phyloP scores from a whole-genome alignment of 2,113 vertebrate species.

The Thamnophis sirtalis region DNA sequence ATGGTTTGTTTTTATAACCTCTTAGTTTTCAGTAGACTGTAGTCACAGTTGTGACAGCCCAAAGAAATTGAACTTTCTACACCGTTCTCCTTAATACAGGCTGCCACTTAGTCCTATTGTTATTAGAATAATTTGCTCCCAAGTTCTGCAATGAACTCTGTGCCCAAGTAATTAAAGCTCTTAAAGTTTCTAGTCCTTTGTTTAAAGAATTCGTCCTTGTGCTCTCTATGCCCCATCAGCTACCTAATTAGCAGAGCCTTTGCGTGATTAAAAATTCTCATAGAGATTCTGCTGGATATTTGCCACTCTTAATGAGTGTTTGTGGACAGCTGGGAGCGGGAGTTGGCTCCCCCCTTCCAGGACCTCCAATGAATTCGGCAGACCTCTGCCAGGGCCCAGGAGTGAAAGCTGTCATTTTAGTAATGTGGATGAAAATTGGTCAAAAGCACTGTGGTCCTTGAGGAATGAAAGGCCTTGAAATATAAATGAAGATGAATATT shows the following conservation, averaged over 20 bases:
- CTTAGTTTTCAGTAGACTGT: slow-evolving; percentile 30
- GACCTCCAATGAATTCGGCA: slow-evolving; percentile 89
- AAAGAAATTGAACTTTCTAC: slow-evolving; percentile 85
- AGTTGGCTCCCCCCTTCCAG: slow-evolving; percentile 77
- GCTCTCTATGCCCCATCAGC: slow-evolving; percentile 99
- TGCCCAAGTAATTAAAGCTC: slow-evolving; percentile 99
- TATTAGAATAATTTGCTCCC: slow-evolving; percentile 96
- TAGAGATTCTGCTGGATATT: slow-evolving; percentile 98
- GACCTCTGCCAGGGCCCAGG: slow-evolving; percentile 97
- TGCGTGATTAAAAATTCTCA: slow-evolving; percentile 99
- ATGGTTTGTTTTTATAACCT: slow-evolving; percentile 34
- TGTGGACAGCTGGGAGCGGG: slow-evolving; percentile 99
- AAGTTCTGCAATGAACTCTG: slow-evolving; percentile 99
- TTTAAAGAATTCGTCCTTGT: slow-evolving; percentile 99
- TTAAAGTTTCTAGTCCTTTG: slow-evolving; percentile 99
- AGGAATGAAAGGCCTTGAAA: slow-evolving; percentile 96
- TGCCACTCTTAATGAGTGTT: slow-evolving; percentile 99
- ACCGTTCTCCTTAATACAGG: slow-evolving; percentile 80
- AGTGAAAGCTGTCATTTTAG: slow-evolving; percentile 97
- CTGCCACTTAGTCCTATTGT: slow-evolving; percentile 90
- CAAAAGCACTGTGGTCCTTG: slow-evolving; percentile 82
- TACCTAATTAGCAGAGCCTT: slow-evolving; percentile 99
- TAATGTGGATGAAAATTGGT: slow-evolving; percentile 95
- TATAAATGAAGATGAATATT: slow-evolving; percentile 99
- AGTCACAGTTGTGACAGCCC: slow-evolving; percentile 71